Evolutionary conservation across 2,113 vertebrate genomes (phyloP).

Genomic region (Sceloporus tristichus): DNA sequence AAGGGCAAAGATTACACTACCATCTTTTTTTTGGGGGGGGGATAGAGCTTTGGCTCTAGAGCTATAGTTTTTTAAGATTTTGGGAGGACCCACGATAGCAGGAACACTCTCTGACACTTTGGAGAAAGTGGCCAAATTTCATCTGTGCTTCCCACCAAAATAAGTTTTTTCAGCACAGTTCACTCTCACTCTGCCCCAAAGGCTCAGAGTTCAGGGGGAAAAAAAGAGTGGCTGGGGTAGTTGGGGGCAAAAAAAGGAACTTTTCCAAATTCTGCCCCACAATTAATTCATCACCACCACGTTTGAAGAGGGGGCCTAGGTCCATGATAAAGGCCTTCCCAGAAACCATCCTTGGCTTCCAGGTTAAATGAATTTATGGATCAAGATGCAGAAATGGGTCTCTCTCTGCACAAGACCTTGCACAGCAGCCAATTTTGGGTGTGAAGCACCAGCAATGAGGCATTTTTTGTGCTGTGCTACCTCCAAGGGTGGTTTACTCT

Average conservation of each 20-base stretch:
- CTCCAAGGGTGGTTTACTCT: background rate
- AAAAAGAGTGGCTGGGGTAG: no score
- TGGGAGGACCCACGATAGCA: background rate
- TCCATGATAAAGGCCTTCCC: no score
- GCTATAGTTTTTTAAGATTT: background rate
- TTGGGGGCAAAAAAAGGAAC: no score
- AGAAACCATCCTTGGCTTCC: no score
- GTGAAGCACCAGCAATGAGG: background rate
- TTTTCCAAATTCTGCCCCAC: no score
- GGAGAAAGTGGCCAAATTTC: background rate
- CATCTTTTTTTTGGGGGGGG: background rate
- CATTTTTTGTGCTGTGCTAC: accelerated
- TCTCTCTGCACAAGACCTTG: background rate
- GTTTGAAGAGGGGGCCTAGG: no score
- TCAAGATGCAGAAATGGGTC: no score
- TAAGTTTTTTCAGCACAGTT: background rate
- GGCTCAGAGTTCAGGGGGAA: no score
- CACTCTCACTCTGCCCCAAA: no score
- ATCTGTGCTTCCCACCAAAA: background rate
- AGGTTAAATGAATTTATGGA: no score
- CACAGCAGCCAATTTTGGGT: no score
- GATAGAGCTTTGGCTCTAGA: background rate
- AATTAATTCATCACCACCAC: no score
- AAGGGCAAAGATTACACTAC: background rate
- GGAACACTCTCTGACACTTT: background rate